A percentile compares a stretch with the other conserved stretches of the same genome.
These are phyloP conservation scores for Drosophila diplacantha DNA, from an alignment of 2,888 invertebrate species.

Conservation along the genomic window DNA sequence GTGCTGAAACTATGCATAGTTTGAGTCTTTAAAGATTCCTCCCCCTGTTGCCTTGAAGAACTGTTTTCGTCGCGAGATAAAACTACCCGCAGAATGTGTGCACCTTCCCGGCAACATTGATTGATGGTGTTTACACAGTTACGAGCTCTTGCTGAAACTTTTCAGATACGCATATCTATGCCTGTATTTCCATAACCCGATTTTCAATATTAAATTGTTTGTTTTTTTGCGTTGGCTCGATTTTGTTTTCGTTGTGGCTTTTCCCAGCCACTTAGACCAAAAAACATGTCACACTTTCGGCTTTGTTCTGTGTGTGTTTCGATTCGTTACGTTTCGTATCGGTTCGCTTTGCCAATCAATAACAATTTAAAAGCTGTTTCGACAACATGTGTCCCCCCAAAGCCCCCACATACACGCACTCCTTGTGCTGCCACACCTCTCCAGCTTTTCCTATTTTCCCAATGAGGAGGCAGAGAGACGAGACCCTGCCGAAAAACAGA, in stretches of 20 bases:
- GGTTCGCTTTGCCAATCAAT: constrained; percentile 58
- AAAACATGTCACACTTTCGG: constrained; percentile 47
- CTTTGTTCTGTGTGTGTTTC: constrained; percentile 35
- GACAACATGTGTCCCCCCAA: constrained; percentile 61
- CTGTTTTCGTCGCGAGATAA: constrained; percentile 19
- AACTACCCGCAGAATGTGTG: constrained; percentile 27
- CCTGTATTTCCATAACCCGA: constrained; percentile 54
- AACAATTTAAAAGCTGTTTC: constrained; percentile 71
- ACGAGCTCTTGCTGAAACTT: constrained; percentile 34
- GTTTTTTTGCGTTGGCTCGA: constrained; percentile 47
- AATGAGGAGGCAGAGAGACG: constrained; percentile 4
- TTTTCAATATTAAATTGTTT: constrained; percentile 66
- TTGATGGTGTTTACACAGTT: constrained; percentile 33
- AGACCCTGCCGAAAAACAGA: constrained; percentile 48
- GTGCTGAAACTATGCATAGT: constrained; percentile 4
- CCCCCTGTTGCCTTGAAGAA: neutral
- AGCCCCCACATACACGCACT: constrained; percentile 1
- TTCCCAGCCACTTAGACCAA: constrained; percentile 38
- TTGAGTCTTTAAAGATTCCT: constrained; percentile 6
- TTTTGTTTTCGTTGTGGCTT: constrained; percentile 53
- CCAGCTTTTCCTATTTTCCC: constrained; percentile 23
- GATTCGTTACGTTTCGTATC: constrained; percentile 20
- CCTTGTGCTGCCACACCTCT: constrained; percentile 39
- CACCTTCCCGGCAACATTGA: constrained; percentile 23
- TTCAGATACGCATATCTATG: constrained; percentile 22